Base-by-base conservation (phyloP, 1,140 invertebrate genomes). In the Drosophila nasuta region DNA sequence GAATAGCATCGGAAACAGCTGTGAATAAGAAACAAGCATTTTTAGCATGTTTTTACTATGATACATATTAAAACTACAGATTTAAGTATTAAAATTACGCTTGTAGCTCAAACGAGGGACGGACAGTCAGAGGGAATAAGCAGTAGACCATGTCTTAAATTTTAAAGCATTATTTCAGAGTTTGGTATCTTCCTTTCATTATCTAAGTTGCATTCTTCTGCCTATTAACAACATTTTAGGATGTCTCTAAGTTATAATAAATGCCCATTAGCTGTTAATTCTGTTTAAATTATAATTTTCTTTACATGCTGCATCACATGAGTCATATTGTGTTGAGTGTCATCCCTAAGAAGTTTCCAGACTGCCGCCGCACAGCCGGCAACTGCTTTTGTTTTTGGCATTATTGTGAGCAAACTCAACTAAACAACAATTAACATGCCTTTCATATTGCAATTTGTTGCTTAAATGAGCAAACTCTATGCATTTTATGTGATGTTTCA, bases 1-100 rank as follows among this genome's bases (percentile, higher is more conserved):
- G 95, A 83, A 99, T 98, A 17, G 99, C 98, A 98, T 99, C 98
- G 75, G 98, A 97, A 58, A 99, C 98, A 94, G 98, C 98, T 99
- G 92, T 63, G 96, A 95, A 87, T 6, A 13, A 43, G 1, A 43
- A 43, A 38, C 8, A 38, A 38, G 20, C 35, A 38, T 38, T 66
- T 30, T 66, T 30, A 66, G 13, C 3, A 25, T 10, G 10, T 38
- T 10, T 38, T 7, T 38, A 11, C 0, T 38, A 38, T 10, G 13
- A 13, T 13, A 13, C 13, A 13, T 13, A 13, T 13, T 13, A 33
- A 7, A 33, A 33, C 33, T 33, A 25, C 4, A 3, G 4, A 25
- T 25, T 25, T 25, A 25, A 25, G 0, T 3, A 25, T 0, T 25
- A 25, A 0, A 3, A 25, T 25, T 4, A 25, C 3, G 20, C 20